phyloP scores from a whole-genome alignment of 2,888 invertebrate genomes.

The Drosophila ezoana region DNA sequence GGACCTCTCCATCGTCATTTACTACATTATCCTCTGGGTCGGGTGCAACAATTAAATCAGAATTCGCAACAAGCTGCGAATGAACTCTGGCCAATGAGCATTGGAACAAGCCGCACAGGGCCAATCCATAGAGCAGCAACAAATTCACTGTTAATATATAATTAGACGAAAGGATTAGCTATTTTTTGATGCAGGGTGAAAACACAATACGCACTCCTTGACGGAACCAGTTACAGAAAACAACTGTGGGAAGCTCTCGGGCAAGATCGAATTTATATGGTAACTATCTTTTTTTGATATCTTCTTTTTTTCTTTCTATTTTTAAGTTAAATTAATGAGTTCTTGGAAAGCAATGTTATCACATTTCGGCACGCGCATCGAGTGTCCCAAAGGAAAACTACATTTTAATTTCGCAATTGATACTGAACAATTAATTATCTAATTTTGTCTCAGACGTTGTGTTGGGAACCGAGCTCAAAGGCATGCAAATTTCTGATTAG shows the following conservation, averaged over 20 bases:
- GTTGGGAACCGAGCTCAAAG: background rate
- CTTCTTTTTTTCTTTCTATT: constrained; percentile 28
- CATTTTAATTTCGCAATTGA: constrained; percentile 55
- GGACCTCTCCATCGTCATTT: background rate
- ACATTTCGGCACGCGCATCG: constrained; percentile 55
- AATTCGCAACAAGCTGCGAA: background rate
- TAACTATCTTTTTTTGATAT: constrained; percentile 6
- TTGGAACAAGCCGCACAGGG: constrained; percentile 27
- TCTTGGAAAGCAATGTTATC: constrained; percentile 52
- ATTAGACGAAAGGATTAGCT: background rate
- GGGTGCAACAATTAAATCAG: constrained; percentile 42
- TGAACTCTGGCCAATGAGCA: background rate
- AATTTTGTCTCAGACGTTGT: background rate
- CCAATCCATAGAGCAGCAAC: constrained; percentile 28
- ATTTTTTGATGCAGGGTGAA: background rate
- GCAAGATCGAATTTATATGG: constrained; percentile 57
- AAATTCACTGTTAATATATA: constrained; percentile 34
- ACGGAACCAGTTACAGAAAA: constrained; percentile 11
- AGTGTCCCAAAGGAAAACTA: constrained; percentile 41
- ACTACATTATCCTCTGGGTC: constrained; percentile 9
- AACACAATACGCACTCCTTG: constrained; percentile 48
- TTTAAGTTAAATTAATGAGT: constrained; percentile 46
- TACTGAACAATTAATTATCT: constrained; percentile 12
- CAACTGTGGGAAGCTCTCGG: constrained; percentile 35
- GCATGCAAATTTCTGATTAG: background rate